A percentile compares a stretch with the other conserved stretches of the same genome.
Conservation (phyloP, 2,888 invertebrate genomes). For the Alentia gelatinosa region DNA sequence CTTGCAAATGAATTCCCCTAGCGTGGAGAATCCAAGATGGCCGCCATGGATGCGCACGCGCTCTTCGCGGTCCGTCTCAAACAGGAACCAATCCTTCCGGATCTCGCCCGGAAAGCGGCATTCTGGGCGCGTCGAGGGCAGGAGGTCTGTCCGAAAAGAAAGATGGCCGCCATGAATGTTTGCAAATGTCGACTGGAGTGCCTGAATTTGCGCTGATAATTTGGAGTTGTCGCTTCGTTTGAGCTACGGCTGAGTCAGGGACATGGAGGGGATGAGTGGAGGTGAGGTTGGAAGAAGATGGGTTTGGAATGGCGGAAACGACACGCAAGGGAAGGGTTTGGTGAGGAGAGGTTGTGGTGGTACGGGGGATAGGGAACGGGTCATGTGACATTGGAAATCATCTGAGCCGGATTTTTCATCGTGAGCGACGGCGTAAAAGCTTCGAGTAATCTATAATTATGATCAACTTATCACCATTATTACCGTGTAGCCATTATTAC, state of each 20-base stretch:
- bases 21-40: slow-evolving; percentile 47
- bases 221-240: background rate
- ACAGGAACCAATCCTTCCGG: slow-evolving; percentile 46
- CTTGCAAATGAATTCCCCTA: slow-evolving; percentile 58
- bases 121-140: slow-evolving; percentile 50
- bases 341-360: background rate
- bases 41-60: slow-evolving; percentile 41
- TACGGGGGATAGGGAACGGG: background rate
- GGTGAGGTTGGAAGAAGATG: background rate
- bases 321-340: background rate
- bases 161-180: background rate
- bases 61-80: slow-evolving; percentile 55
- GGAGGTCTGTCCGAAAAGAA: slow-evolving; percentile 48
- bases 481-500: no score
- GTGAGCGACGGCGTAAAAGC: no score
- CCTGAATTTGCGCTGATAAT: background rate
- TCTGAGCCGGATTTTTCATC: no score
- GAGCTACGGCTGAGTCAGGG: background rate
- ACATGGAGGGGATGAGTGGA: background rate
- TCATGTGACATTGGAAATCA: background rate
- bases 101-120: slow-evolving; percentile 47
- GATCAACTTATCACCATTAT: no score
- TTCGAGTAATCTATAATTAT: no score
- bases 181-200: background rate
- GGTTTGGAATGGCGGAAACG: background rate